Base-by-base conservation (phyloP, 2,797 vertebrate genomes). In the Nyctalus aviator region DNA sequence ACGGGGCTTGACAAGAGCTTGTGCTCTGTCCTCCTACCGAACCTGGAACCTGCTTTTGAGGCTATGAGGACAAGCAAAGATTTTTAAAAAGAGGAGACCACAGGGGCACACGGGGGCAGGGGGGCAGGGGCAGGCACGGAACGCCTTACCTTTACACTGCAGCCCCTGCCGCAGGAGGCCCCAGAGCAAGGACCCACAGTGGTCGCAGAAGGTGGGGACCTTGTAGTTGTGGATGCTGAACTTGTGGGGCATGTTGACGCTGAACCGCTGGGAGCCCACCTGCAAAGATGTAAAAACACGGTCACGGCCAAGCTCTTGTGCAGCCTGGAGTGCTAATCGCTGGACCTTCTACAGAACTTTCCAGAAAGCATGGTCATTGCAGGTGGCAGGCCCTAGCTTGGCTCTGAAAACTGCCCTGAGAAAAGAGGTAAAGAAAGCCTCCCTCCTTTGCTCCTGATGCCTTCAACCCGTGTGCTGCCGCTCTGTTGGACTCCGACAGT, bases 211-310 rank as follows among this genome's bases (percentile, higher is more conserved):
- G 73, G 99, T 99, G 96, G 99, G 99, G 88, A 99, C 99, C 98
- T 99, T 99, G 97, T 99, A 99, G 98, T 99, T 99, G 98, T 99
- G 99, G 98, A 99, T 99, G 95, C 99, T 98, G 95, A 99, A 99
- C 97, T 99, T 99, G 98, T 99, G 99, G 79, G 99, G 99, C 98
- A 99, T 99, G 97, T 99, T 99, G 95, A 99, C 99, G 35, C 99
- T 99, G 98, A 99, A 99, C 95, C 99, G 99, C 96, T 99, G 99
- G 41, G 99, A 99, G 55, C 99, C 99, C 97, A 99, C 99, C 99
- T 99, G 97, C 97, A 98, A 98, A 1, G 95, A 98, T 37, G 75
- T 48, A 68, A 97, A 50, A 97, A 90, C 73, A 98, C 10, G 5
- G 30, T 76, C 95, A 81, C 86, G 35, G 71, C 5, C 46, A 3